A percentile compares a stretch with the other conserved stretches of the same genome.
These are phyloP conservation scores for Centropus bengalensis DNA, from an alignment of 2,113 vertebrate genomes.

Conservation along the genomic window DNA sequence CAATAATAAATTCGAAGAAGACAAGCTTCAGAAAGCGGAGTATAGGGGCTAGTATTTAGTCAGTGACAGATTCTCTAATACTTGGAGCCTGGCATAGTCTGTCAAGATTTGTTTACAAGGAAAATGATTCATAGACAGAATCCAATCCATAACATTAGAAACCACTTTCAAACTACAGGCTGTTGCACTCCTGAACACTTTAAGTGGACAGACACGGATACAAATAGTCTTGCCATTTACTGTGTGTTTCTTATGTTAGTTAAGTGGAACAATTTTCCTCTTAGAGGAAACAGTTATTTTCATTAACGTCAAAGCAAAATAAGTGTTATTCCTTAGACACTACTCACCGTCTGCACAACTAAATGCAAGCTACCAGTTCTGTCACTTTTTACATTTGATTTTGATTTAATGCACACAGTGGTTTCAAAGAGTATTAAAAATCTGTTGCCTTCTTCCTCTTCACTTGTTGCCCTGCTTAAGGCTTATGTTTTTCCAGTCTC, in stretches of 20 bases:
- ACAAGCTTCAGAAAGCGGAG: slow-evolving; percentile 46
- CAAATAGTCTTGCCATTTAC: slow-evolving; percentile 4
- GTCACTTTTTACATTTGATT: slow-evolving; percentile 40
- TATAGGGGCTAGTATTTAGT: slow-evolving; percentile 38
- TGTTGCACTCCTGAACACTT: not conserved
- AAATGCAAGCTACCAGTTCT: slow-evolving; percentile 33
- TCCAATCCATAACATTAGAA: slow-evolving; percentile 48
- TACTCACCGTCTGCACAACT: not conserved
- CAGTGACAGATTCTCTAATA: slow-evolving; percentile 64
- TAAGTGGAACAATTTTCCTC: slow-evolving; percentile 14
- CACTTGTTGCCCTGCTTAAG: slow-evolving; percentile 60
- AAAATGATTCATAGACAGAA: slow-evolving; percentile 50
- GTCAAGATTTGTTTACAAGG: slow-evolving; percentile 61
- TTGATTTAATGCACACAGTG: slow-evolving; percentile 23
- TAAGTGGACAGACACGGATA: not conserved
- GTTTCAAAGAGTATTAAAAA: slow-evolving; percentile 55
- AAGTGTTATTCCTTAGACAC: slow-evolving; percentile 27
- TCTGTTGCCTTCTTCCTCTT: slow-evolving; percentile 50
- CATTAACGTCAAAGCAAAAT: slow-evolving; percentile 31
- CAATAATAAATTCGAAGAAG: slow-evolving; percentile 54
- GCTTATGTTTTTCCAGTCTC: slow-evolving; percentile 68
- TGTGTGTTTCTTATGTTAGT: slow-evolving; percentile 18
- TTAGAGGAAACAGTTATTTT: slow-evolving; percentile 49
- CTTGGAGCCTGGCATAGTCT: slow-evolving; percentile 29
- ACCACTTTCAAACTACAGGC: slow-evolving; percentile 46